A percentile compares a stretch with the other conserved stretches of the same genome.
Conservation (phyloP, 2,113 vertebrate species). For the Mustela lutreola region DNA sequence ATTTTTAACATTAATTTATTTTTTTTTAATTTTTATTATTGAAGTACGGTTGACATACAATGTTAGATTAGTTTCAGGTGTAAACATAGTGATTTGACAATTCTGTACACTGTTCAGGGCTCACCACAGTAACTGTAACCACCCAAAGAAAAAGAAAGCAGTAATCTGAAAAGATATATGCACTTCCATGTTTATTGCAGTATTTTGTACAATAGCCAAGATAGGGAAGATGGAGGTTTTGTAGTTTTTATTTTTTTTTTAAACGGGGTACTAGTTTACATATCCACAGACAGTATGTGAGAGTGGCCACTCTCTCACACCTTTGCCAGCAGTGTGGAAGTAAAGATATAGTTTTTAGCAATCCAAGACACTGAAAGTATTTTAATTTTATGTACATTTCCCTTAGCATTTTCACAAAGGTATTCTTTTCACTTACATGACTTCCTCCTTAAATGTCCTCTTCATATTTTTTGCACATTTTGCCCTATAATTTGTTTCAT, state of each 20-base stretch:
- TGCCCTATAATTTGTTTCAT: constrained; percentile 5
- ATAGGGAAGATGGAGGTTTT: neutral
- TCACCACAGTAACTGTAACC: neutral
- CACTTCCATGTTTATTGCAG: neutral
- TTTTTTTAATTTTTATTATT: neutral
- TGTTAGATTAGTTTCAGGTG: neutral
- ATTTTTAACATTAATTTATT: neutral
- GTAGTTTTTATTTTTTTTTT: too few relatives aligned
- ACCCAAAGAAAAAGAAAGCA: neutral
- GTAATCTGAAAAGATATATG: neutral
- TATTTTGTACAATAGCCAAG: neutral
- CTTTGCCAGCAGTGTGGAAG: neutral
- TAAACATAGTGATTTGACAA: neutral
- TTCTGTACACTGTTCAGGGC: neutral
- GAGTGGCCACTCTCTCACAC: neutral
- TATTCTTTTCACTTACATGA: constrained; percentile 12
- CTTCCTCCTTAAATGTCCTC: constrained; percentile 31
- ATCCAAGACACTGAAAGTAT: neutral
- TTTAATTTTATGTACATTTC: constrained; percentile 32
- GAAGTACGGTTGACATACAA: neutral
- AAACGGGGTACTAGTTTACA: neutral
- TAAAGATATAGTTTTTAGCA: neutral
- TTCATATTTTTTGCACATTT: constrained; percentile 5
- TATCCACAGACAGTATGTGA: neutral
- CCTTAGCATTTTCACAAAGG: neutral